phyloP scores from a whole-genome alignment of 2,113 vertebrate species.

The Callopanchax toddi region DNA sequence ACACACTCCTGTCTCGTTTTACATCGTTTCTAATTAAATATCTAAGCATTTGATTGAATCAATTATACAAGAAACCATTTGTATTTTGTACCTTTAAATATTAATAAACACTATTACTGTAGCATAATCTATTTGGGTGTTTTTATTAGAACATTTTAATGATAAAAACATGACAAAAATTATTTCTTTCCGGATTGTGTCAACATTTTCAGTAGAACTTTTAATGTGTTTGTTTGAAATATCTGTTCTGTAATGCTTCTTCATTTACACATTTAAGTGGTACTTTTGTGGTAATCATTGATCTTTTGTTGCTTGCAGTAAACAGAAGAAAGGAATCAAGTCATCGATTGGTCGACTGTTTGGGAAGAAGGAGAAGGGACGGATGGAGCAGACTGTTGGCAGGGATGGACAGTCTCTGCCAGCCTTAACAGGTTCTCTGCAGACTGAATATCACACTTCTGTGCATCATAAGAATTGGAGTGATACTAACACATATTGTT shows the following conservation, averaged over 20 bases:
- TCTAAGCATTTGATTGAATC: no score
- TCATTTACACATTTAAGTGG: neutral
- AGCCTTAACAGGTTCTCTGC: slow-evolving; percentile 82
- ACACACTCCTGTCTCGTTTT: no score
- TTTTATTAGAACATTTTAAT: no score
- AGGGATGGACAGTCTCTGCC: slow-evolving; percentile 84
- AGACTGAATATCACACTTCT: neutral
- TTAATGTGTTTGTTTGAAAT: no score
- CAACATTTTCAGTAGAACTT: no score
- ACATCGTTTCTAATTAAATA: no score
- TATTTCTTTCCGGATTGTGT: no score
- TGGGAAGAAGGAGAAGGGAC: slow-evolving; percentile 95
- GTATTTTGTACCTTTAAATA: no score
- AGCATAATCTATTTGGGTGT: no score
- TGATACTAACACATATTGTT: neutral
- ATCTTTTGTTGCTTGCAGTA: slow-evolving; percentile 74
- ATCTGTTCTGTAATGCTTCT: neutral
- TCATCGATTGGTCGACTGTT: slow-evolving; percentile 95
- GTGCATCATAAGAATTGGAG: neutral
- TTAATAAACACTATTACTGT: no score
- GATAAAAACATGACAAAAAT: no score
- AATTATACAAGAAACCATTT: no score
- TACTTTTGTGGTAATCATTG: neutral
- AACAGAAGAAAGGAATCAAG: slow-evolving; percentile 96
- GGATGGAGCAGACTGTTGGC: slow-evolving; percentile 84